Evolutionary conservation across 1,140 invertebrate genomes (phyloP), one percentile per base, ranked within the genome.

Genomic region (Atopsyche davidsoni): DNA sequence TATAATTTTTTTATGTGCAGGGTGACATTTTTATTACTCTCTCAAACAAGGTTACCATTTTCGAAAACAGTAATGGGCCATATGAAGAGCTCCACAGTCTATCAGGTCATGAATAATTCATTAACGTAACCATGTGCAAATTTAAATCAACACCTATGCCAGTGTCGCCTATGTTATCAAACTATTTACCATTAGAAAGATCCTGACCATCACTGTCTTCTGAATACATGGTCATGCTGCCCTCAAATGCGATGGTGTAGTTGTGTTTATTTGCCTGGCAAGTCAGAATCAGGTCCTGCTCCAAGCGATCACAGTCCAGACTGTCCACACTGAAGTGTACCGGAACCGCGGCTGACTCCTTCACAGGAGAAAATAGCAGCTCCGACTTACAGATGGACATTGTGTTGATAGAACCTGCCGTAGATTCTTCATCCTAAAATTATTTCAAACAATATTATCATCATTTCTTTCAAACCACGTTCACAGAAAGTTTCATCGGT

Each of bases 161-260:
- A n/a, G n/a, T n/a, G n/a, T n/a, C n/a, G n/a, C n/a, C n/a, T n/a
- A n/a, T n/a, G n/a, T n/a, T n/a, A n/a, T n/a, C n/a, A n/a, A n/a
- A n/a, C n/a, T n/a, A 35, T 7, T 36, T 38, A 54, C 52, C 57
- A 36, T 58, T 55, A 14, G 52, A 51, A 19, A 46, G 25, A 18
- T 59, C 57, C 21, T 55, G 52, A 31, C 45, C 69, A 61, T 74
- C 72, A 55, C 86, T 90, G 61, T 87, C 86, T 69, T 89, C 87
- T 7, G 87, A 88, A 64, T 87, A 89, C 75, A 86, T 85, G 25
- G 87, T 83, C 51, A 85, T 78, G 60, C 88, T 91, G 58, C 87
- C 89, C 73, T 94, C 89, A 62, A 94, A 94, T 39, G 90, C 90
- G 61, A 95, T 92, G 42, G 90, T 95, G 65, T 95, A 95, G 70